Conservation (phyloP, 37 sponge, comb jelly and placozoan species). For the Halisarca cf. caerulea region DNA sequence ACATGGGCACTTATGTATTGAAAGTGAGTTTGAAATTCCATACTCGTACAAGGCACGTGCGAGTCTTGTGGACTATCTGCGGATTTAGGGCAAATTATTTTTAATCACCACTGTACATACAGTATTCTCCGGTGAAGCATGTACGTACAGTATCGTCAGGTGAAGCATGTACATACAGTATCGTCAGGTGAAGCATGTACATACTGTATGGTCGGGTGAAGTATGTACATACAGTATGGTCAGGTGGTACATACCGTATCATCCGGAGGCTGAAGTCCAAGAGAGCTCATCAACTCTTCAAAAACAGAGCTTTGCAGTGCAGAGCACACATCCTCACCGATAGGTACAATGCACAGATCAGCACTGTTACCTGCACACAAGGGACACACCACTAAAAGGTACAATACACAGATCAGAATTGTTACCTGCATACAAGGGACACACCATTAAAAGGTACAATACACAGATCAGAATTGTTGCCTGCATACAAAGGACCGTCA, state of each 20-base stretch:
- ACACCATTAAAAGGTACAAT: slow-evolving; percentile 54
- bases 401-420: slow-evolving; percentile 39
- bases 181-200: no score
- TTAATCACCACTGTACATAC: no score
- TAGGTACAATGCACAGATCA: slow-evolving; percentile 44
- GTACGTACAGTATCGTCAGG: no score
- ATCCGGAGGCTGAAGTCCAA: slow-evolving; percentile 64
- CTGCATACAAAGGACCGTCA: neutral
- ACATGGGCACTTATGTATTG: no score
- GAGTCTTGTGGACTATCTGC: no score
- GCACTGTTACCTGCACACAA: neutral
- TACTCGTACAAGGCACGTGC: no score
- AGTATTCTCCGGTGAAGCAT: no score
- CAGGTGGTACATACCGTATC: slow-evolving; percentile 38
- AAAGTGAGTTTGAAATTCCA: no score
- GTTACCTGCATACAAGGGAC: no score
- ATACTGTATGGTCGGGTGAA: no score
- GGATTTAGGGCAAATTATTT: no score
- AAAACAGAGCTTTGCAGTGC: slow-evolving; percentile 31
- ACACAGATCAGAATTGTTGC: neutral
- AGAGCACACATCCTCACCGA: slow-evolving; percentile 43
- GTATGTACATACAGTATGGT: neutral
- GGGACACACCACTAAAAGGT: slow-evolving; percentile 44
- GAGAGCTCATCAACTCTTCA: slow-evolving; percentile 43
- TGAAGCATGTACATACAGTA: no score